Base-by-base conservation (phyloP, 2,113 vertebrate genomes). In the Cricetomys ansorgei region DNA sequence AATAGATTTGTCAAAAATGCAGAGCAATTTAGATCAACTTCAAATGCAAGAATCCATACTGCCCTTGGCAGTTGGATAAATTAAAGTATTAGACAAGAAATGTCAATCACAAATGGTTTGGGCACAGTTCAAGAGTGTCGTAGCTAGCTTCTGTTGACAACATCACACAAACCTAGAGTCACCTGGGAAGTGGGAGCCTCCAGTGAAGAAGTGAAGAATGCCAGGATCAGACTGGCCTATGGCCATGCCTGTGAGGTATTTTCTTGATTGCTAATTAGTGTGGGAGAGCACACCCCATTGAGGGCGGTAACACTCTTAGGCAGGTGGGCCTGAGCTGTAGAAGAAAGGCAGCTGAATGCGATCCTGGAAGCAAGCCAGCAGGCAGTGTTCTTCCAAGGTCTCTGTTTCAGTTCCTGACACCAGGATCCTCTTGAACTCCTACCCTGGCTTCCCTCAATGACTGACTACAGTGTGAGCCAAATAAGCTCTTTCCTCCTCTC, bases 21-120 rank as follows among this genome's bases (percentile, higher is more conserved):
- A 91, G 65, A 93, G 31, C 55, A 29, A 45, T 53, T 93, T 67
- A 92, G 37, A 94, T 50, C 62, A 86, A 88, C 15, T 70, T 40
- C 37, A 25, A 53, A 67, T 34, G 10, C 2, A 89, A 95, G 87
- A 53, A 45, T 43, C 70, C 76, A 50, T 1, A 59, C 34, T 31
- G 88, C 27, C 50, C 34, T 73, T 80, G 21, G 86, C 37, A 90
- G 57, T 89, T 94, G 77, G 81, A 59, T 59, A 72, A 80, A 31
- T 17, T 53, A 17, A 34, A 79, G 50, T 57, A 67, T 72, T n/a
- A 69, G 43, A 57, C 15, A 92, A 76, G 53, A 21, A 59, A 89
- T 15, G 7, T 43, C 86, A 62, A 40, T 43, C 53, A 55, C 31
- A 45, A 72, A 40, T 5, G 40, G 31, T 23, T 25, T 4, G 53